These are phyloP conservation scores for Bujurquina vittata DNA, from an alignment of 2,113 vertebrate species.

Conservation along the genomic window DNA sequence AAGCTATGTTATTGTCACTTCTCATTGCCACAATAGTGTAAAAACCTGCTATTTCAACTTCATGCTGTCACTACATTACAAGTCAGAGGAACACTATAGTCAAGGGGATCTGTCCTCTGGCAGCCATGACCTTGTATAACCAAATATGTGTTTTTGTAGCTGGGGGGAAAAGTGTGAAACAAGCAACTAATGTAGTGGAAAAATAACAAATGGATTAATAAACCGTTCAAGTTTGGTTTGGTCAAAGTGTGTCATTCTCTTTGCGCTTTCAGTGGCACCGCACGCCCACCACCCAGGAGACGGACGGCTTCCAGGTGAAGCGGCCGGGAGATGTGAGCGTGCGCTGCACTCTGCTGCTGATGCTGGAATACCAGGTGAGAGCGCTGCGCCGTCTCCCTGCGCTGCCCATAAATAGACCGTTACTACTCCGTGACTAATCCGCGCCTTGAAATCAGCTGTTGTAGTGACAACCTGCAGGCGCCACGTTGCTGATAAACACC, in stretches of 20 bases:
- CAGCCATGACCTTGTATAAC: not conserved
- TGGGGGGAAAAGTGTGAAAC: not conserved
- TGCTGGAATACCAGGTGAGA: conserved; percentile 80
- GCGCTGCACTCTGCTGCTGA: conserved; percentile 79
- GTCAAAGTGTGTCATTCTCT: not conserved
- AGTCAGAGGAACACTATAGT: not conserved
- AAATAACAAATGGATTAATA: not conserved
- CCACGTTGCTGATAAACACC: conserved; percentile 8
- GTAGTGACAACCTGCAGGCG: conserved; percentile 14
- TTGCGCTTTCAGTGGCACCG: conserved; percentile 73
- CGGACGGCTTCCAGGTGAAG: conserved; percentile 79
- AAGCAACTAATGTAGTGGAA: not conserved
- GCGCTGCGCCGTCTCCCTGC: not conserved
- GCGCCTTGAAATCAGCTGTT: conserved; percentile 8
- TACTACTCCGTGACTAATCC: not conserved
- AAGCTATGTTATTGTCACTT: not conserved
- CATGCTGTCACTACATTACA: not conserved
- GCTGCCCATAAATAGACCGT: not conserved
- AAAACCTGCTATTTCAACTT: not conserved
- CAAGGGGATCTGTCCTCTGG: not conserved
- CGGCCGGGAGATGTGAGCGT: conserved; percentile 78
- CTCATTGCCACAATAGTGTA: not conserved
- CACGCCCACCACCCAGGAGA: conserved; percentile 78
- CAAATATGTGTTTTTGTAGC: not conserved
- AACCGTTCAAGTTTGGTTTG: not conserved